Evolutionary conservation across 2,113 vertebrate species (phyloP).

Genomic region (Osmerus eperlanus): DNA sequence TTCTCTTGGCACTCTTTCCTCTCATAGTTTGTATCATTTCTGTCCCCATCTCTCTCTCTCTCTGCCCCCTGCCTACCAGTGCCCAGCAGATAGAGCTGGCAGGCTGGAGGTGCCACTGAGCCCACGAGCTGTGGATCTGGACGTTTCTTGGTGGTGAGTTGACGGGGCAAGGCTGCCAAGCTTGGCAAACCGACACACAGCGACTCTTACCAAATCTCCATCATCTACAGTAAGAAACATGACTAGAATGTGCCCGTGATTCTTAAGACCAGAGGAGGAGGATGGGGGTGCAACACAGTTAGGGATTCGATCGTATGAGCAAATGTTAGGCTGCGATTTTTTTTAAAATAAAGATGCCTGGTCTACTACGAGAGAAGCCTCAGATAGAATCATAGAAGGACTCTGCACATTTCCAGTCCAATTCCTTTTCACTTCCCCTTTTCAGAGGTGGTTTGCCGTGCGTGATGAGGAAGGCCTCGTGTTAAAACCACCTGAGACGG

Average conservation of each 20-base stretch:
- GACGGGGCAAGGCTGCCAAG: slow-evolving; percentile 29
- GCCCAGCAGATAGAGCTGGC: slow-evolving; percentile 15
- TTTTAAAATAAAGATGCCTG: neutral
- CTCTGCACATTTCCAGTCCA: too few species aligned
- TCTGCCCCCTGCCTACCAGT: neutral
- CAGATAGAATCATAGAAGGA: too few species aligned
- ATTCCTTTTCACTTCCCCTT: too few species aligned
- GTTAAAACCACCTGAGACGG: neutral
- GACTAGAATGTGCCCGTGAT: neutral
- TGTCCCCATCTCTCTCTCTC: neutral
- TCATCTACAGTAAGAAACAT: neutral
- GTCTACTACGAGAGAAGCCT: too few species aligned
- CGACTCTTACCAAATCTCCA: slow-evolving; percentile 51
- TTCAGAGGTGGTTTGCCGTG: too few species aligned
- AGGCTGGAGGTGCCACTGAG: neutral
- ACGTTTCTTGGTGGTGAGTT: slow-evolving; percentile 16
- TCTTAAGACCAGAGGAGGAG: neutral
- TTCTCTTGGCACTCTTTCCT: slow-evolving; percentile 1
- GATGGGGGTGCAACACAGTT: neutral
- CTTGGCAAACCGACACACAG: slow-evolving; percentile 30
- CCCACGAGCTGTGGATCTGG: slow-evolving; percentile 34
- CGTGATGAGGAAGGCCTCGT: neutral
- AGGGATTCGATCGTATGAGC: slow-evolving; percentile 21
- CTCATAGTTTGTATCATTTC: neutral
- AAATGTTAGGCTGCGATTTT: slow-evolving; percentile 26